Evolutionary conservation across 1,140 invertebrate species (phyloP), one percentile per base, ranked within the genome.

Genomic region (Cyphomyrmex costatus): DNA sequence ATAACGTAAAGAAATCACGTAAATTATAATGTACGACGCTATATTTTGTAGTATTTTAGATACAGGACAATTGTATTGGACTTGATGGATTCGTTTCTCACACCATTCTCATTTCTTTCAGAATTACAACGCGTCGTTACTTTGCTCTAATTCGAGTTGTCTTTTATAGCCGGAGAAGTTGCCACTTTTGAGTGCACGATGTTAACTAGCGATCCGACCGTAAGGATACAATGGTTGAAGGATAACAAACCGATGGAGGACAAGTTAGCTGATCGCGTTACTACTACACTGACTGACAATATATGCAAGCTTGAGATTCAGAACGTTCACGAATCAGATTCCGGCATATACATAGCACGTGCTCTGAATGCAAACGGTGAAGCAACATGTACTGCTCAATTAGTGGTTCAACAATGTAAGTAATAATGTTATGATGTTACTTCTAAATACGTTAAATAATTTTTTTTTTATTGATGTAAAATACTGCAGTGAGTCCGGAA

Each of bases 341-440:
- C 97, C 2, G 99, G 99, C 19, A 96, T 98, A 27, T 99, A 99
- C 93, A 99, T 98, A 0, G 98, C 98, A 70, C 96, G 98, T 53
- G 98, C 98, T n/a, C 97, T 96, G 61, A 99, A 98, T 92, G 95
- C 95, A 0, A 96, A 97, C 49, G 97, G 98, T 49, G 97, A 97
- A 90, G 96, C 97, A 8, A 97, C 97, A 73, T 98, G 98, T 92
- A 98, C 98, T 53, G 98, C 98, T 63, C 97, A 98, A 93, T 96
- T 99, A 73, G 96, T 98, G 76, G 98, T 99, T 65, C 97, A 98
- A 92, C 96, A 98, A 96, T 94, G 98, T 98, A 96, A 96, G 96
- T 96, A 3, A 66, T 21, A 21, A 19, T 49, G 2, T 36, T 21
- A 24, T 21, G n/a, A 33, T 36, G 7, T 49, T 51, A 68, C 71